Base-by-base conservation (phyloP, 2,113 vertebrate species). In the Prietella phreatophila region DNA sequence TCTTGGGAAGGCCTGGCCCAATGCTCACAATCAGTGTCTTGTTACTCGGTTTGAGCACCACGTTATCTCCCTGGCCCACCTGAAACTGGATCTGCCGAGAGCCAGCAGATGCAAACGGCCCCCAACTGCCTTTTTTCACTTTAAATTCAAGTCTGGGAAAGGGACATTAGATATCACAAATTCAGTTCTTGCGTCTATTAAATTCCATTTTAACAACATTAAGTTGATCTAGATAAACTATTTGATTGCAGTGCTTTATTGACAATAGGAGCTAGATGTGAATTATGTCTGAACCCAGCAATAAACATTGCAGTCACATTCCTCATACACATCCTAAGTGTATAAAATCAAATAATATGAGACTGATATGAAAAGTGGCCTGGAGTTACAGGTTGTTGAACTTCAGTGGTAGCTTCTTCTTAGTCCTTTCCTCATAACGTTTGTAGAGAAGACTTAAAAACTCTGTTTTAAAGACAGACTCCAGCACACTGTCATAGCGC, bases 41-140 rank as follows among this genome's bases (percentile, higher is more conserved):
- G 50, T 94, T 94, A 0, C 91, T 94, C 22, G 94, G 93, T 87
- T 96, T 96, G 50, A 96, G 81, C 13, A 93, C 33, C 0, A 69
- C 93, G 9, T 94, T 86, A 0, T 97, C 94, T 0, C 96, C 95
- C 53, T 93, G 93, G 73, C 95, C 95, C 25, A 0, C 11, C 88
- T 95, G 95, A 90, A 97, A 97, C 91, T 96, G 95, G 84, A 97
- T 95, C 91, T 97, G 96, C 11, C 96, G 93, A 85, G 96, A 96
- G 2, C 96, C 96, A 0, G 95, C 93, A 0, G 95, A 94, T 4
- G 90, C 93, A 91, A 96, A 97, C 0, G 95, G 96, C 42, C 95
- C 95, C 96, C 96, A 96, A 27, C 96, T 94, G 0, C 94, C 96
- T 86, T 96, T 97, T 93, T 96, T 96, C 88, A 97, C 96, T 92